Evolutionary conservation across 23 tunicate genomes (phyloP), one percentile per base, ranked within the genome.

Genomic region (Botrylloides violaceus): DNA sequence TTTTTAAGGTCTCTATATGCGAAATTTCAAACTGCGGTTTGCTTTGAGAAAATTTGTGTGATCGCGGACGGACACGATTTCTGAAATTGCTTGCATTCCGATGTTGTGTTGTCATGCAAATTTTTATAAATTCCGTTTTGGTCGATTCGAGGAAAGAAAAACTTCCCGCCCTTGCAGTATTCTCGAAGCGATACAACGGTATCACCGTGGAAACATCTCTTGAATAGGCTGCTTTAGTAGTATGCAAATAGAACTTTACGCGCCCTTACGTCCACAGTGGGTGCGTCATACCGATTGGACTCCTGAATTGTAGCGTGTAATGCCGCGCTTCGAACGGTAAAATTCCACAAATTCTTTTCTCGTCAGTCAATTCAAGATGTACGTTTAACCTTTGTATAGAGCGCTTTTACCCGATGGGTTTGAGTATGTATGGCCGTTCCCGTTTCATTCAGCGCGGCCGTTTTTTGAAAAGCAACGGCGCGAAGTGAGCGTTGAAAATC

Each of bases 391-490:
- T 43, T 43, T 43, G 12, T 7, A 43, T 7, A 43, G 53, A 7
- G 12, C 12, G 12, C 15, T 43, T 43, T 43, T 15, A 43, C 53
- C 53, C 53, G 53, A 43, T 7, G 53, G 12, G 53, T 43, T 43
- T 9, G 53, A 43, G 15, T n/a, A n/a, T n/a, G n/a, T n/a, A n/a
- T n/a, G n/a, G n/a, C n/a, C n/a, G n/a, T n/a, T n/a, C n/a, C n/a
- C 53, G 53, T 43, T 15, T 43, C 15, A 7, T 43, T 15, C 9
- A 15, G 53, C 15, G 53, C 15, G 18, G 70, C 34, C 33, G 70
- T 63, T 58, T 29, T 58, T 63, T 29, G 34, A 31, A 31, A 33
- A 63, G 70, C 70, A 63, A 63, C 70, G 35, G 70, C 32, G 70
- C 34, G 33, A 33, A 63, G 29, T n/a, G 27, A 43, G 53, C 53